phyloP scores from a whole-genome alignment of 1,140 invertebrate genomes.

The Drosophila watanabei region DNA sequence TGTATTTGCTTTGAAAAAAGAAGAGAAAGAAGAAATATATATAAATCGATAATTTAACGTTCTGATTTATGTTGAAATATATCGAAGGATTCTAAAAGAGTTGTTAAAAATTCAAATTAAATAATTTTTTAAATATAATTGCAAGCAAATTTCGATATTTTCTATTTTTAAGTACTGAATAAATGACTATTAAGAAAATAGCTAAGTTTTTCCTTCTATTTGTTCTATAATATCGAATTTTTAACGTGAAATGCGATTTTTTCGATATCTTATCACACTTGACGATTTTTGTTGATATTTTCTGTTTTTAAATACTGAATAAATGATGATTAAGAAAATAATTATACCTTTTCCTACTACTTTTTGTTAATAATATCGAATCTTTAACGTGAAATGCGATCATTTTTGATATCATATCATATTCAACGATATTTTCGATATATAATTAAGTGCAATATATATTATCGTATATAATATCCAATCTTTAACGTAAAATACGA shows the following conservation, averaged over 20 bases:
- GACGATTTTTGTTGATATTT: no score
- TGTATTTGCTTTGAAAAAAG: neutral
- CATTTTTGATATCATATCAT: neutral
- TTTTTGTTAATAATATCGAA: no score
- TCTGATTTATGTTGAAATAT: neutral
- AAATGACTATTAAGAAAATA: neutral
- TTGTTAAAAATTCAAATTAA: no score
- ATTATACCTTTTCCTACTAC: no score
- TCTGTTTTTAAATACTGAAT: no score
- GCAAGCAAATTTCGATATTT: neutral
- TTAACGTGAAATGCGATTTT: no score
- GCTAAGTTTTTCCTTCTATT: neutral
- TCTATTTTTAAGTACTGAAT: neutral
- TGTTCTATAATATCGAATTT: neutral
- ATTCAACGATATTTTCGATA: neutral
- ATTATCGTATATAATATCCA: no score
- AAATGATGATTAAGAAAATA: no score
- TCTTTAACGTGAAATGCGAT: neutral
- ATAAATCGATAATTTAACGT: neutral
- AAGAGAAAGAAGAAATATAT: neutral
- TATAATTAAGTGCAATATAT: no score
- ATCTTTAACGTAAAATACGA: neutral
- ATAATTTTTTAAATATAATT: no score
- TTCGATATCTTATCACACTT: no score
- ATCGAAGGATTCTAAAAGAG: no score